Evolutionary conservation across 2,888 invertebrate genomes (phyloP).

Genomic region (Pammene aurita): DNA sequence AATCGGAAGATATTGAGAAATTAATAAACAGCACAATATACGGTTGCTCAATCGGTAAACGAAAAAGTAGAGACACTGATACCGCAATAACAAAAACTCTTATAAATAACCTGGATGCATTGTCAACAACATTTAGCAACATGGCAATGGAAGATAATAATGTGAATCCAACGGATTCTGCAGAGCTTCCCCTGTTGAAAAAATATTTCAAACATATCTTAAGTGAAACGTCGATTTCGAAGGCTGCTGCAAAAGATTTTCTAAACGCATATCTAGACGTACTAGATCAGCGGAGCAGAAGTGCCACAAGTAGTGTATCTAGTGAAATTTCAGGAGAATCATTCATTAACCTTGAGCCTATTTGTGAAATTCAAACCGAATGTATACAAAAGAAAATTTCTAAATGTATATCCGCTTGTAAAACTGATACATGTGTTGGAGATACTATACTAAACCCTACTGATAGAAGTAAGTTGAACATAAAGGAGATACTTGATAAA

Average conservation of each 20-base stretch:
- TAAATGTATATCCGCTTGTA: slow-evolving; percentile 56
- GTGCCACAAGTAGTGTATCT: slow-evolving; percentile 50
- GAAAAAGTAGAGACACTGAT: slow-evolving; percentile 60
- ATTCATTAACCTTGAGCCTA: slow-evolving; percentile 39
- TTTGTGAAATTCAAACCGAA: slow-evolving; percentile 64
- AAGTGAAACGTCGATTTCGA: slow-evolving; percentile 61
- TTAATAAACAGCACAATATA: slow-evolving; percentile 71
- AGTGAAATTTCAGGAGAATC: slow-evolving; percentile 49
- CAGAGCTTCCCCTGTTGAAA: slow-evolving; percentile 62
- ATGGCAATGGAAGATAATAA: slow-evolving; percentile 37
- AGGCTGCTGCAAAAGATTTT: slow-evolving; percentile 65
- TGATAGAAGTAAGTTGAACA: slow-evolving; percentile 60
- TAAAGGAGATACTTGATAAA: slow-evolving; percentile 66
- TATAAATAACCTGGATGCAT: slow-evolving; percentile 60
- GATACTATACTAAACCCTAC: slow-evolving; percentile 42
- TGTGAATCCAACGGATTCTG: slow-evolving; percentile 59
- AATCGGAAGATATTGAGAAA: slow-evolving; percentile 65
- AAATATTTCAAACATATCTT: slow-evolving; percentile 67
- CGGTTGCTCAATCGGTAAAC: slow-evolving; percentile 58
- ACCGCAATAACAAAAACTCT: slow-evolving; percentile 67
- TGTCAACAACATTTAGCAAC: slow-evolving; percentile 45
- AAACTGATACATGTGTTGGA: slow-evolving; percentile 34
- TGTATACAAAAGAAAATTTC: slow-evolving; percentile 60
- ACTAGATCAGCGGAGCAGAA: slow-evolving; percentile 55
- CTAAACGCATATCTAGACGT: slow-evolving; percentile 65